A percentile compares a stretch with the other conserved stretches of the same genome.
Conservation (phyloP, 2,113 vertebrate genomes). For the Hyaena hyaena region DNA sequence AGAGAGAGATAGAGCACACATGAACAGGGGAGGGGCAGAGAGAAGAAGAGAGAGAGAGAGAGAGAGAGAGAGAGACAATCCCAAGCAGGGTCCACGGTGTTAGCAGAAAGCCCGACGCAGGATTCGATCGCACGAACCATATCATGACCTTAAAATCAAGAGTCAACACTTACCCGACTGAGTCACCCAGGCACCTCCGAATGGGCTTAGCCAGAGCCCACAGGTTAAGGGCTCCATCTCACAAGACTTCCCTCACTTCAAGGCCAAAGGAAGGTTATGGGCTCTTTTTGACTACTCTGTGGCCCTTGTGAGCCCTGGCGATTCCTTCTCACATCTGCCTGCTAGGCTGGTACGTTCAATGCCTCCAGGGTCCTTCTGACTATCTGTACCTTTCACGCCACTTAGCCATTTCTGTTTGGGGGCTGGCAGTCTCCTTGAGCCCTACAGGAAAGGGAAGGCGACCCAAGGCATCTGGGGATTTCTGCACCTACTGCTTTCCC, state of each 20-base stretch:
- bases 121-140: too few relatives aligned
- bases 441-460: background rate
- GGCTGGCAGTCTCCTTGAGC: background rate
- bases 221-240: background rate
- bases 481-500: background rate
- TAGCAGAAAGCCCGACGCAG: too few relatives aligned
- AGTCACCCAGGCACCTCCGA: too few relatives aligned
- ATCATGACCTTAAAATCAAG: too few relatives aligned
- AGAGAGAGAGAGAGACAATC: too few relatives aligned
- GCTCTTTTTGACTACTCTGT: background rate
- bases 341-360: background rate
- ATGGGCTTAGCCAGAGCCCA: background rate
- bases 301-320: background rate
- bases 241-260: background rate
- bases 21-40: too few relatives aligned
- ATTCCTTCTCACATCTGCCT: accelerated
- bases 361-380: background rate
- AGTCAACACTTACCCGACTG: too few relatives aligned
- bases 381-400: background rate
- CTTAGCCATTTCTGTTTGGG: background rate
- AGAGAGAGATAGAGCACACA: too few relatives aligned
- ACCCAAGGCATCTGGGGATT: background rate
- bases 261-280: background rate
- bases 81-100: too few relatives aligned
- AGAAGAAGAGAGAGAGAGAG: too few relatives aligned